Conservation (phyloP, 2,113 vertebrate species). For the Ceuthmochares aereus region DNA sequence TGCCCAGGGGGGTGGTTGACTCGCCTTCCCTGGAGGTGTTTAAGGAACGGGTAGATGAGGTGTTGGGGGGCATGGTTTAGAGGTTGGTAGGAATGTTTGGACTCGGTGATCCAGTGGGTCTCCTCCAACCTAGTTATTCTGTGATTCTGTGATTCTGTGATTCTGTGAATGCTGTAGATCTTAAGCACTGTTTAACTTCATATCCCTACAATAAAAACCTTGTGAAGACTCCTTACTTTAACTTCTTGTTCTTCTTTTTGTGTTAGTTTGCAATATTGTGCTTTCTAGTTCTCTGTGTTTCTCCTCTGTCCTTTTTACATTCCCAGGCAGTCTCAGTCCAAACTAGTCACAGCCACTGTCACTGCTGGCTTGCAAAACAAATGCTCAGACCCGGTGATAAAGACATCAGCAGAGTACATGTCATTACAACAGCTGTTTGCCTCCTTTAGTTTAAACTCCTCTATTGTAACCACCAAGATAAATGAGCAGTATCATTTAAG, state of each 20-base stretch:
- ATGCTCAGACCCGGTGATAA: slow-evolving; percentile 24
- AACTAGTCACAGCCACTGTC: not conserved
- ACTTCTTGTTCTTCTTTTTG: not conserved
- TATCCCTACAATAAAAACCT: not conserved
- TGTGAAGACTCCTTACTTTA: not conserved
- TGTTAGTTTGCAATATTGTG: not conserved
- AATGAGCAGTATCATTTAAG: not conserved
- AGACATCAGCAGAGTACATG: slow-evolving; percentile 22
- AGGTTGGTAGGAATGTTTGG: no score
- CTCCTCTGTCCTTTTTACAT: not conserved
- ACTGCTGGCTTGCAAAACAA: slow-evolving; percentile 14
- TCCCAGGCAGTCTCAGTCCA: not conserved
- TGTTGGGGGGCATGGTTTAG: no score
- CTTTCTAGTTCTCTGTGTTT: not conserved
- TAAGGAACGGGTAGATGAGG: no score
- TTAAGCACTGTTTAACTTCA: not conserved
- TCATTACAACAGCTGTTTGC: slow-evolving; percentile 9
- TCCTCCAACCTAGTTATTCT: no score
- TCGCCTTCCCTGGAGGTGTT: no score
- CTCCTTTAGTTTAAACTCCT: slow-evolving; percentile 33
- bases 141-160: no score
- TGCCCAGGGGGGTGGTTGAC: no score
- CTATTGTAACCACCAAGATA: slow-evolving; percentile 14
- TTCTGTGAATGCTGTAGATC: not conserved
- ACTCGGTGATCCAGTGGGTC: no score